Conservation (phyloP, 2,113 vertebrate genomes). For the Barbus barbus region DNA sequence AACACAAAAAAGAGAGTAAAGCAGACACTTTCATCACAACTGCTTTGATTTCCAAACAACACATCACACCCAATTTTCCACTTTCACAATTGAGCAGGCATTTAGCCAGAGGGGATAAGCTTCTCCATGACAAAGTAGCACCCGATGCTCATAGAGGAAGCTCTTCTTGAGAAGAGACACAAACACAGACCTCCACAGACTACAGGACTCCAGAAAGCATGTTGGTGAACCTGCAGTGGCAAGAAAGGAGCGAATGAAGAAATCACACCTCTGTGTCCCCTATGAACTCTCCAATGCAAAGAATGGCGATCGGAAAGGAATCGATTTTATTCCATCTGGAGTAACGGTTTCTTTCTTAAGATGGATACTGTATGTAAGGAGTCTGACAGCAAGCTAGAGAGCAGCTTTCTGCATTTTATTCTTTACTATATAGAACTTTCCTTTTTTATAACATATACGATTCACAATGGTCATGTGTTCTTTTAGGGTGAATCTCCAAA, state of each 20-base stretch:
- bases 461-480: neutral
- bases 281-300: neutral
- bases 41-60: constrained; percentile 58
- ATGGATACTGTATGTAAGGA: neutral
- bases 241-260: constrained; percentile 11
- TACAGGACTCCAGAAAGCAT: neutral
- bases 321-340: neutral
- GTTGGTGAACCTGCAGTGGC: neutral
- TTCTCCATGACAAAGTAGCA: constrained; percentile 41
- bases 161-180: constrained; percentile 21
- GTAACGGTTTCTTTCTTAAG: neutral
- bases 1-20: constrained; percentile 26
- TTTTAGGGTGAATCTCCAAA: neutral
- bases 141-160: constrained; percentile 5
- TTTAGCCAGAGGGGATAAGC: constrained; percentile 47
- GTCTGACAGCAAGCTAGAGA: neutral
- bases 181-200: constrained; percentile 25
- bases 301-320: neutral
- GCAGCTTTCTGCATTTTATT: neutral
- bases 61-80: constrained; percentile 59
- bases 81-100: constrained; percentile 56
- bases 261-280: neutral
- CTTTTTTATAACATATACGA: neutral
- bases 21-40: constrained; percentile 37
- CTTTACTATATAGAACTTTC: neutral